Evolutionary conservation across 2,113 vertebrate genomes (phyloP).

Genomic region (Phodopus roborovskii): DNA sequence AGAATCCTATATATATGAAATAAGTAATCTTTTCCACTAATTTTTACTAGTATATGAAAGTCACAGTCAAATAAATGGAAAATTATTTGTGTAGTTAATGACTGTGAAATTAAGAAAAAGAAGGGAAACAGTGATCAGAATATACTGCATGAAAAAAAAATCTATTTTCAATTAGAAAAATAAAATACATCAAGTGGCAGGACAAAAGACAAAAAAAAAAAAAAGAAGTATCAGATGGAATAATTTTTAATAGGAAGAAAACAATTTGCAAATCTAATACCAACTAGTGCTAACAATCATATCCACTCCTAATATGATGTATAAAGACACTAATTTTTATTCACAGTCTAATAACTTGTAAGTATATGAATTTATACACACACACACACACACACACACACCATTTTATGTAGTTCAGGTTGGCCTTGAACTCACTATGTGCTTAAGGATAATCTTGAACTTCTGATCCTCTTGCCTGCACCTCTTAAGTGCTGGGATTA

Average conservation of each 20-base stretch:
- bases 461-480: background rate
- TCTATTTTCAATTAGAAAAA: background rate
- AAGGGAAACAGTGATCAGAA: background rate
- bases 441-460: background rate
- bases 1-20: background rate
- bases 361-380: background rate
- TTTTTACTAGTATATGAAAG: slow-evolving; percentile 29
- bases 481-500: background rate
- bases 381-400: too few relatives aligned
- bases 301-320: background rate
- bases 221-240: background rate
- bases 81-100: slow-evolving; percentile 20
- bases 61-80: slow-evolving; percentile 53
- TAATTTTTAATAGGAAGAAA: slow-evolving; percentile 64
- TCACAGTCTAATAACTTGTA: background rate
- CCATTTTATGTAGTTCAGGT: background rate
- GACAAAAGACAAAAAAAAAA: background rate
- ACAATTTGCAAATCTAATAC: slow-evolving; percentile 13
- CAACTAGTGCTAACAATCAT: background rate
- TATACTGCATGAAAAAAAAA: background rate
- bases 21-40: slow-evolving; percentile 13
- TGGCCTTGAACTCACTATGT: background rate
- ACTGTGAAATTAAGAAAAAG: background rate
- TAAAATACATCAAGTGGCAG: background rate
- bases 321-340: slow-evolving; percentile 35